Evolutionary conservation across 2,888 invertebrate species (phyloP).

Genomic region (Idaea aversata): DNA sequence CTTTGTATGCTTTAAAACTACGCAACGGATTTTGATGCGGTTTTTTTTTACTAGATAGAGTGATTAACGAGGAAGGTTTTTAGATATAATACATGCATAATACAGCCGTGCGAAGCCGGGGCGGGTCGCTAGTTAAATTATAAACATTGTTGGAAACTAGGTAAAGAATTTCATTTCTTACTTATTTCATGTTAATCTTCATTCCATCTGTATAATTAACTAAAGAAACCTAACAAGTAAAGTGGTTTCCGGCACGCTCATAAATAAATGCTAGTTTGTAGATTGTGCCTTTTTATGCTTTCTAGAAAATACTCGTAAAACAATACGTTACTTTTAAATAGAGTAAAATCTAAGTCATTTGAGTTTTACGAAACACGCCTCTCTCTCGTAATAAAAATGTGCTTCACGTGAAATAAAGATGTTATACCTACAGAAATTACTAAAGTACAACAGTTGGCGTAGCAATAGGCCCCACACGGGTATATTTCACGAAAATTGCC

Average conservation of each 20-base stretch:
- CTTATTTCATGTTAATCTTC: not conserved
- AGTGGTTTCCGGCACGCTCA: not conserved
- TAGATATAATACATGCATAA: too few species aligned
- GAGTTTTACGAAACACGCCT: not conserved
- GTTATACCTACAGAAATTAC: conserved; percentile 7
- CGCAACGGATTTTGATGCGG: too few species aligned
- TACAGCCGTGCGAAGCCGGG: too few species aligned
- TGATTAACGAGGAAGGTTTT: too few species aligned
- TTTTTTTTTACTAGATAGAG: too few species aligned
- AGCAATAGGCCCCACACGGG: conserved; percentile 18
- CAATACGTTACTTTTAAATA: not conserved
- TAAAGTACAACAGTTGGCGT: conserved; percentile 20
- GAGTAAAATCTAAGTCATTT: not conserved
- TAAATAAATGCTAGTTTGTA: not conserved
- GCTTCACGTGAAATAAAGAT: conserved; percentile 21
- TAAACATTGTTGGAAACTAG: not conserved
- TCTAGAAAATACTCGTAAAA: not conserved
- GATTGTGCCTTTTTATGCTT: not conserved
- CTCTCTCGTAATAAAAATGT: conserved; percentile 16
- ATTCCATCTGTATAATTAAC: not conserved
- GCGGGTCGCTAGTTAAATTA: too few species aligned
- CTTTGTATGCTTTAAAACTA: too few species aligned
- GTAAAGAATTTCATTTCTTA: not conserved
- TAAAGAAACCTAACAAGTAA: conserved; percentile 1
- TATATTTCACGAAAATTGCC: conserved; percentile 35